Conservation (phyloP, 2,888 invertebrate species). For the Cosmorhoe ocellata region DNA sequence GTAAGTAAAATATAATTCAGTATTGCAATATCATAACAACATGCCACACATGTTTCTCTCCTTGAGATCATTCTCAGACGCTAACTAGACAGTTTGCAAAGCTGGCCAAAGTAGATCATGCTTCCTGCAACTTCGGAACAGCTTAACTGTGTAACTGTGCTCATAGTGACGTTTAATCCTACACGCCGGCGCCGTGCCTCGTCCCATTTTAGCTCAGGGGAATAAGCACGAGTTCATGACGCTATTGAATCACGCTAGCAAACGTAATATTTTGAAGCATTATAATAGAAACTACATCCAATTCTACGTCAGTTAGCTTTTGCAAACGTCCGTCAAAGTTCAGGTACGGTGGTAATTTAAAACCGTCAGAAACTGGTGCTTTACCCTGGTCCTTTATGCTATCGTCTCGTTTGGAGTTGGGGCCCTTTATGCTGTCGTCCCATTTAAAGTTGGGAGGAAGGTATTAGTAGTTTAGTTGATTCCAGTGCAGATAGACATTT, state of each 20-base stretch:
- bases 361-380: not conserved
- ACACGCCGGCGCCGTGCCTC: conserved; percentile 2
- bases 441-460: conserved; percentile 1
- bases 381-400: not conserved
- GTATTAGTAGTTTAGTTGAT: conserved; percentile 1
- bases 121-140: conserved; percentile 25
- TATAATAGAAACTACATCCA: too few species aligned
- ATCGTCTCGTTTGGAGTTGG: not conserved
- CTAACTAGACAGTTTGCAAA: conserved; percentile 27
- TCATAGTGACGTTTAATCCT: conserved; percentile 26
- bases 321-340: too few species aligned
- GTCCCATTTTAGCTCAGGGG: conserved; percentile 3
- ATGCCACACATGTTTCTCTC: too few species aligned
- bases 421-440: conserved; percentile 1
- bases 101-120: conserved; percentile 32
- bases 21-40: too few species aligned
- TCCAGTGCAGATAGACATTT: not conserved
- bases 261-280: too few species aligned
- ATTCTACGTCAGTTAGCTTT: too few species aligned
- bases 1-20: too few species aligned
- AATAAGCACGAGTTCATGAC: conserved; percentile 2
- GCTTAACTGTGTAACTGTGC: conserved; percentile 34
- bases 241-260: not conserved
- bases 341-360: too few species aligned
- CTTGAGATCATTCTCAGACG: not conserved